Conservation (phyloP, 2,888 invertebrate genomes). For the Pristionchus entomophagus region DNA sequence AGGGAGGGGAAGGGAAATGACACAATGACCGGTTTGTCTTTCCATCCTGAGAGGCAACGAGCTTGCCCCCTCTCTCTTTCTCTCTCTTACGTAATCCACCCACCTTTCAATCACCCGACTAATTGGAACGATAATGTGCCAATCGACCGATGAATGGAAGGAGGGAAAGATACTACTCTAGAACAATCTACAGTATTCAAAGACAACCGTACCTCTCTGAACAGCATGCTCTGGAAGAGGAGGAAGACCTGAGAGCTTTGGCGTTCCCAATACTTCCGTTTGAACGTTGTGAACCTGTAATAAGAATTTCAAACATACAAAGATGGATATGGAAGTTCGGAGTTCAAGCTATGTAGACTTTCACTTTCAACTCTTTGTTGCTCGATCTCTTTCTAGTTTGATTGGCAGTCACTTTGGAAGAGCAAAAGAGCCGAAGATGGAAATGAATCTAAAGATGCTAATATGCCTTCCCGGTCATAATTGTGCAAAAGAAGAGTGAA, state of each 20-base stretch:
- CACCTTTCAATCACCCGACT: not conserved
- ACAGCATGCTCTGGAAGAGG: constrained; percentile 31
- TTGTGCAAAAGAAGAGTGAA: too few relatives aligned
- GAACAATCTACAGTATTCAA: not conserved
- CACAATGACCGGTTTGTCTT: constrained; percentile 41
- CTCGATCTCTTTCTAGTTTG: not conserved
- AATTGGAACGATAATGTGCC: not conserved
- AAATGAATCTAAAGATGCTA: not conserved
- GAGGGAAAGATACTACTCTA: too few relatives aligned
- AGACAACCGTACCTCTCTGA: not conserved
- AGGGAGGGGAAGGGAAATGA: not conserved
- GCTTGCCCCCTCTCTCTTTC: not conserved
- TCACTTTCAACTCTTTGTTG: not conserved
- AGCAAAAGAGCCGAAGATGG: not conserved
- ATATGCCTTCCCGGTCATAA: constrained; percentile 7
- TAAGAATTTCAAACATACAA: not conserved
- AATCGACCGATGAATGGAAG: not conserved
- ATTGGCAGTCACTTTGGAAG: not conserved
- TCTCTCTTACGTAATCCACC: constrained; percentile 23
- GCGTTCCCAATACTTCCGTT: constrained; percentile 13
- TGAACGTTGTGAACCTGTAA: constrained; percentile 40
- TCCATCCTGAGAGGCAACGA: not conserved
- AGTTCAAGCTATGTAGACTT: not conserved
- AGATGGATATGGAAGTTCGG: too few relatives aligned
- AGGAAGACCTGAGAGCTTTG: constrained; percentile 31